Evolutionary conservation across 2,888 invertebrate genomes (phyloP), one percentile per base, ranked within the genome.

Genomic region (Noctua pronuba): DNA sequence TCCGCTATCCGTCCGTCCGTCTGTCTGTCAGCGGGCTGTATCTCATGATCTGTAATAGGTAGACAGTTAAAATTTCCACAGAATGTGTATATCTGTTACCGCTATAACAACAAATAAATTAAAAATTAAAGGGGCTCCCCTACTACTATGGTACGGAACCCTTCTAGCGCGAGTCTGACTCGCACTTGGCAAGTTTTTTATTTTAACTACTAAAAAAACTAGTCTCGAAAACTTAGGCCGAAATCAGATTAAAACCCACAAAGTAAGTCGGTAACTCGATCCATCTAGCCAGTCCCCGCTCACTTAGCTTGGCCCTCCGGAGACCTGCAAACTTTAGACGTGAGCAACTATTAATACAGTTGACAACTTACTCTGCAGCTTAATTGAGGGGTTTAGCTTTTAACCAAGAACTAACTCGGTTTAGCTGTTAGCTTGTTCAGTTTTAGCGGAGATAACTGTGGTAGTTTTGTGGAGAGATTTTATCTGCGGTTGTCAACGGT

Each of bases 331-430:
- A 78, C 83, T 78, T 76, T 10, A 67, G 38, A 58, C 69, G 58
- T 75, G 62, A 79, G 75, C 74, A 69, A 67, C 73, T 73, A 79
- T 62, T 87, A 83, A 79, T 86, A 83, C 31, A 80, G 68, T 77
- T 65, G 73, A 66, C 62, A 74, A 76, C 69, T 80, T 72, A 67
- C 62, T 55, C 58, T 68, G n/a, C 64, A 77, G 49, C 78, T 79
- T 75, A 77, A 81, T 79, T 73, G 41, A 85, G 66, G 69, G 70
- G 72, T 78, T 77, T 64, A 73, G 79, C 80, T 80, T 85, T 79
- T 83, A 81, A 77, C 73, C 16, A 31, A 46, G 70, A 64, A 69
- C 13, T 60, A 52, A 65, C 72, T n/a, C 1, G n/a, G 38, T 73
- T 71, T 64, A 68, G 38, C 44, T 64, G 46, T 72, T 44, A 82